phyloP scores from a whole-genome alignment of 1,140 invertebrate genomes.

The Drosophila triauraria region DNA sequence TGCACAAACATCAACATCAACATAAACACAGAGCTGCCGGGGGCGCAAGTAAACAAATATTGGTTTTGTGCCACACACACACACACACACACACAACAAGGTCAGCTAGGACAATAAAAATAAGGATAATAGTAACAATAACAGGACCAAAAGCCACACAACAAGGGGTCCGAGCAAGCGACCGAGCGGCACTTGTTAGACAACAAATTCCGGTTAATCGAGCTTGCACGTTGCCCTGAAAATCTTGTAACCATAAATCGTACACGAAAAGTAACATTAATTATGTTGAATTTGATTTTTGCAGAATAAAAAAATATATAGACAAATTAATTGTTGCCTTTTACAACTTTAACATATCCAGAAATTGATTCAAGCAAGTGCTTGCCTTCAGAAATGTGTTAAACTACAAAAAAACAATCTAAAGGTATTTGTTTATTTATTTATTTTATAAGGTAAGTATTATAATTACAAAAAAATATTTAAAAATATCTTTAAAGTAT shows the following conservation, averaged over 20 bases:
- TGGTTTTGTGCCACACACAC: conserved; percentile 22
- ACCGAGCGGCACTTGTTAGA: conserved; percentile 7
- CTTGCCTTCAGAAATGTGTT: too few relatives aligned
- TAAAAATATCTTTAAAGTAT: too few relatives aligned
- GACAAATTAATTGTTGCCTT: too few relatives aligned
- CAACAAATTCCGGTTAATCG: conserved; percentile 15
- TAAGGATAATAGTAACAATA: conserved; percentile 32
- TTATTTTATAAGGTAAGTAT: too few relatives aligned
- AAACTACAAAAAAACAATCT: too few relatives aligned
- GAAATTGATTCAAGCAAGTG: too few relatives aligned
- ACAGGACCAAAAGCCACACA: background rate
- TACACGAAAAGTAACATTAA: conserved; percentile 24
- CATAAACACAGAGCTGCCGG: conserved; percentile 13
- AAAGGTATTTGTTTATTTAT: too few relatives aligned
- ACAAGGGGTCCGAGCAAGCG: background rate
- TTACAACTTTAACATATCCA: too few relatives aligned
- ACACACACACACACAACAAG: background rate
- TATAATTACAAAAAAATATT: too few relatives aligned
- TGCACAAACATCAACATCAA: conserved; percentile 36
- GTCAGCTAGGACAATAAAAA: conserved; percentile 27
- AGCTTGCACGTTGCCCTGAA: background rate
- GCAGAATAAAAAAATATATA: too few relatives aligned
- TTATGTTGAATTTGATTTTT: conserved; percentile 9
- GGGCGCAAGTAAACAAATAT: conserved; percentile 20
- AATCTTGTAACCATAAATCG: conserved; percentile 18